These are phyloP conservation scores for Tipula unca DNA, from an alignment of 2,888 invertebrate genomes.

Conservation along the genomic window DNA sequence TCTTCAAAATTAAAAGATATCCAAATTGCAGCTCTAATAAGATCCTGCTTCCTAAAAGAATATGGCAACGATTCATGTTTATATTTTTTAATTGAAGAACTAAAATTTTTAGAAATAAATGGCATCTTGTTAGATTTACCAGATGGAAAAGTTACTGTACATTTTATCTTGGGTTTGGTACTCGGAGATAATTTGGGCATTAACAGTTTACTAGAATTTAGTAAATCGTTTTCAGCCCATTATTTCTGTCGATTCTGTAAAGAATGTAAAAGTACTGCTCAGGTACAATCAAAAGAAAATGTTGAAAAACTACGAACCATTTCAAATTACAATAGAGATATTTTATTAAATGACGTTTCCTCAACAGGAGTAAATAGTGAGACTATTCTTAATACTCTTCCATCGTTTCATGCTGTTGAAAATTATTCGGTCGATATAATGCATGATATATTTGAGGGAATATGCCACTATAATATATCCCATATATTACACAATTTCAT, in stretches of 20 bases:
- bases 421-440: neutral
- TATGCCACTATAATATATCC: neutral
- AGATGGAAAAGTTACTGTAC: neutral
- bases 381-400: neutral
- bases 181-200: neutral
- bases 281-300: neutral
- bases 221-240: neutral
- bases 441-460: constrained; percentile 9
- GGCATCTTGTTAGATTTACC: neutral
- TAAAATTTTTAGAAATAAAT: neutral
- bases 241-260: neutral
- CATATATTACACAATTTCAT: neutral
- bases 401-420: neutral
- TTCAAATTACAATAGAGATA: neutral
- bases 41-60: neutral
- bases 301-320: neutral
- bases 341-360: neutral
- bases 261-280: neutral
- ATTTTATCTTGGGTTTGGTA: neutral
- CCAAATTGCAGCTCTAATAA: neutral
- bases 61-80: neutral
- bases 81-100: neutral
- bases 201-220: neutral
- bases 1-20: neutral
- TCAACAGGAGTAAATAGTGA: neutral